phyloP scores from a whole-genome alignment of 2,797 vertebrate genomes.

The Thunnus albacares region DNA sequence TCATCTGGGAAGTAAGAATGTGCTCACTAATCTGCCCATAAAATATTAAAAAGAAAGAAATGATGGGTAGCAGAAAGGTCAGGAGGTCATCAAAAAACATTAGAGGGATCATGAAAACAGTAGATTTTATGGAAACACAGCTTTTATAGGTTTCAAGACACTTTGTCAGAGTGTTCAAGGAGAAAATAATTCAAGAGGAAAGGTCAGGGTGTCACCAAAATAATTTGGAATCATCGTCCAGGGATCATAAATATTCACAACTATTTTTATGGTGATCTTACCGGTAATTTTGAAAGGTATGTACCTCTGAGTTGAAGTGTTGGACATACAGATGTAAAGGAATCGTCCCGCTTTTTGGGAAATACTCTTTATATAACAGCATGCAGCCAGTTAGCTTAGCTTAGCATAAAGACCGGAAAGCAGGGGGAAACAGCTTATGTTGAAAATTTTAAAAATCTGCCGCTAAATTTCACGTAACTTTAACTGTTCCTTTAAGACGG shows the following conservation, averaged over 20 bases:
- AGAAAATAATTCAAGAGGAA: neutral
- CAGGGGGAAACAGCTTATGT: too few species aligned
- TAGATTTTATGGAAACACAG: neutral
- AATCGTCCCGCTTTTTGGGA: neutral
- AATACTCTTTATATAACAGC: neutral
- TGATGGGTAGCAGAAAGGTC: neutral
- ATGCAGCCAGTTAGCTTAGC: too few species aligned
- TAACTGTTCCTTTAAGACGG: neutral
- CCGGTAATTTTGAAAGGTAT: too few species aligned
- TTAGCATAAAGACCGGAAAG: too few species aligned
- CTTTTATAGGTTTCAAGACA: neutral
- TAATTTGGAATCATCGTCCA: too few species aligned
- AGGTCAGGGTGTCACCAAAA: too few species aligned
- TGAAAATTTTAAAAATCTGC: neutral
- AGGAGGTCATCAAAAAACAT: too few species aligned
- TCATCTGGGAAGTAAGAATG: neutral
- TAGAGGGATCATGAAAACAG: neutral
- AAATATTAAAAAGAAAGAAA: rapidly evolving
- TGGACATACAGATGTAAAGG: neutral
- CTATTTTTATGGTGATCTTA: neutral
- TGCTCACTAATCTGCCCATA: neutral
- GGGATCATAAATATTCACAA: neutral
- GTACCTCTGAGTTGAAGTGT: neutral
- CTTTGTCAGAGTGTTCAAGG: neutral
- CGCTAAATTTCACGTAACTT: neutral